phyloP scores from a whole-genome alignment of 2,888 invertebrate genomes.

The Miltochrista miniata region DNA sequence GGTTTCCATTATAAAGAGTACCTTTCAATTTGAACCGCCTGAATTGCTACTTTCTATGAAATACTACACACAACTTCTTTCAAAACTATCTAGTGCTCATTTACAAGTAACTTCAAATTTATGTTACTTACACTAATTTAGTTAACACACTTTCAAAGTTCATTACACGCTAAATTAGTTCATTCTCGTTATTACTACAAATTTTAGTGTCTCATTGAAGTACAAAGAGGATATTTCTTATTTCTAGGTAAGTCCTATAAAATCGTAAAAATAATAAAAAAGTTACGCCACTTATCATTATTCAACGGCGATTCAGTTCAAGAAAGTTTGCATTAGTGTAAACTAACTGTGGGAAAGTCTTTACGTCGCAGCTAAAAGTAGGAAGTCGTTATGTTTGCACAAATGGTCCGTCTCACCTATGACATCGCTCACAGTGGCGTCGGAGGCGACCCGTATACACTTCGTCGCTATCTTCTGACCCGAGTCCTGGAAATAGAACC shows the following conservation, averaged over 20 bases:
- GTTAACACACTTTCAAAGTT: too few relatives aligned
- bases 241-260: background rate
- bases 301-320: conserved; percentile 7
- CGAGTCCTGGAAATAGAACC: conserved; percentile 99
- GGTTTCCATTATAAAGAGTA: too few relatives aligned
- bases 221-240: background rate
- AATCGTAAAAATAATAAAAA: background rate
- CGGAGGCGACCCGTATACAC: conserved; percentile 98
- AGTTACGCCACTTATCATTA: conserved; percentile 9
- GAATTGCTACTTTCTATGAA: too few relatives aligned
- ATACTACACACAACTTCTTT: too few relatives aligned
- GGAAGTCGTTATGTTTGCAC: conserved; percentile 2
- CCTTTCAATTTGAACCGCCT: too few relatives aligned
- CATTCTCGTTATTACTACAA: too few relatives aligned
- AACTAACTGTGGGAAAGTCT: conserved; percentile 14
- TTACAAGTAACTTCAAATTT: too few relatives aligned
- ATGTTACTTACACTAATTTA: too few relatives aligned
- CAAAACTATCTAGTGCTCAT: too few relatives aligned
- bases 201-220: background rate
- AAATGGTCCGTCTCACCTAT: conserved; percentile 84
- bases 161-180: too few relatives aligned
- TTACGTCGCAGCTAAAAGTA: conserved; percentile 3
- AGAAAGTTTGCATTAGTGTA: conserved; percentile 11
- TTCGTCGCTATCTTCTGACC: conserved; percentile 99
- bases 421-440: conserved; percentile 97